A percentile compares a stretch with the other conserved stretches of the same genome.
Conservation (phyloP, 64 coral and sea anemone species). For the Astreopora myriophthalma region DNA sequence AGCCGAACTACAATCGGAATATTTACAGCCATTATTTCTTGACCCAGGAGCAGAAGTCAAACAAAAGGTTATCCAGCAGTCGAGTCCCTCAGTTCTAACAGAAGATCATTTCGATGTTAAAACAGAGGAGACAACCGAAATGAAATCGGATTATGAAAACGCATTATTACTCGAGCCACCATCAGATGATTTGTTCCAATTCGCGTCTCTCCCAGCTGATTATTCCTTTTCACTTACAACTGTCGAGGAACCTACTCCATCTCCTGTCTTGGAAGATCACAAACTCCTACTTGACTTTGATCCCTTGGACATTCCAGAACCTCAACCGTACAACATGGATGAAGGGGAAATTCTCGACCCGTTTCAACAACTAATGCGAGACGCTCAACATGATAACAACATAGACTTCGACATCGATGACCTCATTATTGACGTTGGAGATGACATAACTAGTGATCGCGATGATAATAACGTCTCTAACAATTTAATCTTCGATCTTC, state of each 20-base stretch:
- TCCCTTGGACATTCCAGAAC: neutral
- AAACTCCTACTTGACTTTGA: neutral
- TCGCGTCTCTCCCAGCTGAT: neutral
- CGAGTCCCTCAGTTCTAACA: neutral
- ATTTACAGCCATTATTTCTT: neutral
- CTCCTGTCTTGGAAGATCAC: neutral
- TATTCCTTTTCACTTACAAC: neutral
- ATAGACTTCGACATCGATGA: neutral
- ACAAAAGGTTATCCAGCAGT: neutral
- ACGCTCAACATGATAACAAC: neutral
- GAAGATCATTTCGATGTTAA: neutral
- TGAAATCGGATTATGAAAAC: neutral
- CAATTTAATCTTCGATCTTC: neutral
- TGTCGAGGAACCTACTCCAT: neutral
- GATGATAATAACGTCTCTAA: neutral
- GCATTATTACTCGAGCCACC: constrained; percentile 30
- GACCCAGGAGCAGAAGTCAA: neutral
- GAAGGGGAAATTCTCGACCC: constrained; percentile 8
- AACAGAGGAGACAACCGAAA: neutral
- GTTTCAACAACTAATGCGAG: constrained; percentile 6
- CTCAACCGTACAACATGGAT: neutral
- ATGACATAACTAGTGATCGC: neutral
- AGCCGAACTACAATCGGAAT: neutral
- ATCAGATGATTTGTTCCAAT: constrained; percentile 52
- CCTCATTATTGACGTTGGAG: neutral